Conservation (phyloP, 2,888 invertebrate genomes). For the Cabera pusaria region DNA sequence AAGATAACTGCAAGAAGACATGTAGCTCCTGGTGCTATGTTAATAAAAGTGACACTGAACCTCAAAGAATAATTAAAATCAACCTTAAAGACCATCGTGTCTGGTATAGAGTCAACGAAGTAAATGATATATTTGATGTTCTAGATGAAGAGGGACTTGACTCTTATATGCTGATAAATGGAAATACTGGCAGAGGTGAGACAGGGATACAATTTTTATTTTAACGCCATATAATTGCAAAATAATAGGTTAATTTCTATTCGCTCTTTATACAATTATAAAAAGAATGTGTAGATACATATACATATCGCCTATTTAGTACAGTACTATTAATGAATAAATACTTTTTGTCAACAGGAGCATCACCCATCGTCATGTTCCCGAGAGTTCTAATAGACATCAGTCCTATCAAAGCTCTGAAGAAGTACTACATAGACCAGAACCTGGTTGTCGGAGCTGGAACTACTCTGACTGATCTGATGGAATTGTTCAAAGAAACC, state of each 20-base stretch:
- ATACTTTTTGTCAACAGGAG: constrained; percentile 50
- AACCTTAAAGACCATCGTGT: constrained; percentile 54
- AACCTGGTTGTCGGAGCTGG: constrained; percentile 85
- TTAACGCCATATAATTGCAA: too few relatives aligned
- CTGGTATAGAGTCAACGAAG: constrained; percentile 79
- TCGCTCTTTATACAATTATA: too few relatives aligned
- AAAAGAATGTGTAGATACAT: too few relatives aligned
- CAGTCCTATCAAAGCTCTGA: constrained; percentile 82
- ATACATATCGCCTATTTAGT: too few relatives aligned
- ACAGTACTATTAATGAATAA: constrained; percentile 12
- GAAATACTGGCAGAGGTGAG: constrained; percentile 88
- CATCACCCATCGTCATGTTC: constrained; percentile 60
- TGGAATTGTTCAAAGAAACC: constrained; percentile 69
- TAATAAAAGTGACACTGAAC: constrained; percentile 39
- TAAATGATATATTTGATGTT: constrained; percentile 78
- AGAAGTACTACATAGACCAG: constrained; percentile 58
- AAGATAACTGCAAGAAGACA: constrained; percentile 53
- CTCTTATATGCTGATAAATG: constrained; percentile 86
- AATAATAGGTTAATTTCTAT: too few relatives aligned
- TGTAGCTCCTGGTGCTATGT: constrained; percentile 56
- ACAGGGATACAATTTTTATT: too few relatives aligned
- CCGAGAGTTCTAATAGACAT: constrained; percentile 86
- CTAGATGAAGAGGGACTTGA: constrained; percentile 54
- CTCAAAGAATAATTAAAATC: constrained; percentile 42
- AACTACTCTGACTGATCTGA: constrained; percentile 79